Evolutionary conservation across 1,140 invertebrate genomes (phyloP).

Genomic region (Frieseomelitta varia): DNA sequence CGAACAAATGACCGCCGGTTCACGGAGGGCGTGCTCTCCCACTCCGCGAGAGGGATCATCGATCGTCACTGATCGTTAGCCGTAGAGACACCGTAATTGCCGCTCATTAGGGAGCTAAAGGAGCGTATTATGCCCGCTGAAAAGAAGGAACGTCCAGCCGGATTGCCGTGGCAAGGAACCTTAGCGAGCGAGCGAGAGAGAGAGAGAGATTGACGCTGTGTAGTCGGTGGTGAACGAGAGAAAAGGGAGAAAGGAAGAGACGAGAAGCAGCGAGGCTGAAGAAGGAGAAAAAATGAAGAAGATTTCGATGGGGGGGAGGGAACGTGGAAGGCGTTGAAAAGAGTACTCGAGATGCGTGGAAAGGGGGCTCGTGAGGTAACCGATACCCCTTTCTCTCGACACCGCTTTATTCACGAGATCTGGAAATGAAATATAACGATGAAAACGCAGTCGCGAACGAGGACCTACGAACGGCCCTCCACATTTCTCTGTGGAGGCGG

Average conservation of each 20-base stretch:
- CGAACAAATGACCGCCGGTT: conserved; percentile 66
- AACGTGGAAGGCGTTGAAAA: conserved; percentile 70
- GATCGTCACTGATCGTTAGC: conserved; percentile 68
- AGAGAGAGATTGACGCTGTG: background rate
- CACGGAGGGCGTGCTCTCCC: conserved; percentile 65
- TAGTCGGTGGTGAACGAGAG: background rate
- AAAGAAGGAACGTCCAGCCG: conserved; percentile 55
- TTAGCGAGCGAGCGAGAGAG: background rate
- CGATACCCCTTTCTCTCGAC: conserved; percentile 64
- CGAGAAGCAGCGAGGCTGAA: background rate
- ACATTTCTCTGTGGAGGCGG: background rate
- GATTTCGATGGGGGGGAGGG: conserved; percentile 4
- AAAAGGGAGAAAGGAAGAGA: background rate
- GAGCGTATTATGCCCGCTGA: conserved; percentile 69
- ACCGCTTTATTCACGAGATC: conserved; percentile 60
- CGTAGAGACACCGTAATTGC: conserved; percentile 72
- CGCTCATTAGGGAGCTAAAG: conserved; percentile 72
- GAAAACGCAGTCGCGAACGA: conserved; percentile 28
- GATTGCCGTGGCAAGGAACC: conserved; percentile 41
- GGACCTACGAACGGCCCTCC: no score
- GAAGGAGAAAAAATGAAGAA: background rate
- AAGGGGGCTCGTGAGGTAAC: conserved; percentile 68
- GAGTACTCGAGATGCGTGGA: conserved; percentile 62
- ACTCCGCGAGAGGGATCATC: conserved; percentile 66
- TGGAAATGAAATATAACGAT: conserved; percentile 68